Base-by-base conservation (phyloP, 64 coral and sea anemone genomes). In the Cladopsammia gracilis region DNA sequence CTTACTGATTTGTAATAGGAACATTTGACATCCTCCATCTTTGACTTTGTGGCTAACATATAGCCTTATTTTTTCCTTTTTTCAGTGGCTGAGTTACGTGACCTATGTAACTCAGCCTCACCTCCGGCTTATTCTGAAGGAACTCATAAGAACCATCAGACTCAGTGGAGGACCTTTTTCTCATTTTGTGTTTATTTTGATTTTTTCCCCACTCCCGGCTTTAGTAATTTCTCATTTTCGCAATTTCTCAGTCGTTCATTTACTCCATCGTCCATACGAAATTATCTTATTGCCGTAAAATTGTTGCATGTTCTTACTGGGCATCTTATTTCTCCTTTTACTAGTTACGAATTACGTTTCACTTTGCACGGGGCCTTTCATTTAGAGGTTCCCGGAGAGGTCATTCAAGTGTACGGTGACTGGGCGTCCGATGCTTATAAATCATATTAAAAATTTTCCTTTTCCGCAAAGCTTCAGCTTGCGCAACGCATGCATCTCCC, bases 401-500 rank as follows among this genome's bases (percentile, higher is more conserved):
- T 86, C 13, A 86, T 86, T 13, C 83, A 86, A 23, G 22, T 70
- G 3, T 86, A 70, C 42, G 83, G 83, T 5, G 83, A 86, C 62
- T 86, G 83, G 83, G 64, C 83, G 2, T 86, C 83, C 3, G 83
- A 86, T 70, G 83, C 83, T 9, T 86, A 86, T 34, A 86, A 86
- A 46, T 18, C n/a, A 9, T 86, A 86, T 56, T 59, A 71, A 47
- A 64, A 86, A 19, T 65, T 70, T 48, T 68, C 62, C 3, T 22
- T 86, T 4, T 12, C 23, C 8, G 25, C 64, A 11, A 86, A 86
- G 67, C 13, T 86, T 48, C 23, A 43, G 0, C 25, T 86, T n/a
- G 61, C 83, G 7, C 7, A 86, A 10, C n/a, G 23, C 34, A 86
- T 86, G 83, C 69, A 64, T 11, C 61, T 64, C 4, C 2, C 4